These are phyloP conservation scores for Phania funesta DNA, from an alignment of 2,888 invertebrate species.

Conservation along the genomic window DNA sequence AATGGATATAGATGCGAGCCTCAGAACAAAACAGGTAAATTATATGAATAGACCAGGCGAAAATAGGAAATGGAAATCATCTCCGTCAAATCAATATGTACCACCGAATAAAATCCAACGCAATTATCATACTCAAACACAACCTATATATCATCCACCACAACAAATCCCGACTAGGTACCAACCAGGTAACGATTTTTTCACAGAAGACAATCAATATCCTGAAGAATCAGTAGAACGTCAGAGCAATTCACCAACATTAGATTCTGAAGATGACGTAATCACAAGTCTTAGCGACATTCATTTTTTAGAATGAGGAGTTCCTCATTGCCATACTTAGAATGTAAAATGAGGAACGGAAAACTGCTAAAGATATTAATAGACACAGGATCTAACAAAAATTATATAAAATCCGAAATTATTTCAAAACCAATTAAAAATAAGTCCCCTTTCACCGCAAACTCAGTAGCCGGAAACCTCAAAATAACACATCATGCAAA, in stretches of 20 bases:
- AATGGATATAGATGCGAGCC: constrained; percentile 32
- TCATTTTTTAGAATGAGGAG: background rate
- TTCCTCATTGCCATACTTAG: constrained; percentile 4
- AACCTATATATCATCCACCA: background rate
- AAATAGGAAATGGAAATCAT: constrained; percentile 10
- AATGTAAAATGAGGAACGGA: background rate
- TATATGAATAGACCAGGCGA: constrained; percentile 22
- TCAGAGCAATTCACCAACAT: background rate
- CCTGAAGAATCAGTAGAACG: background rate
- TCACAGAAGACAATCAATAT: background rate
- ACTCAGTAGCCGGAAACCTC: too few species aligned
- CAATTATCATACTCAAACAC: background rate
- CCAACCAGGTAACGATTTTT: background rate
- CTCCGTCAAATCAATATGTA: background rate
- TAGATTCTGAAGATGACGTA: background rate
- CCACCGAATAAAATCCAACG: constrained; percentile 5
- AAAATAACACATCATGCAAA: too few species aligned
- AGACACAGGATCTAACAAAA: too few species aligned
- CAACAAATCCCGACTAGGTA: background rate
- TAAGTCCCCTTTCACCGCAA: too few species aligned
- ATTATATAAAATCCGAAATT: too few species aligned
- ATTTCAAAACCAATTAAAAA: too few species aligned
- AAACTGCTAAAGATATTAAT: background rate
- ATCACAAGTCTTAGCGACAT: background rate
- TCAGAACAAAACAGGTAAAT: constrained; percentile 15